phyloP scores from a whole-genome alignment of 2,797 vertebrate species.

The Acrocephalus scirpaceus region DNA sequence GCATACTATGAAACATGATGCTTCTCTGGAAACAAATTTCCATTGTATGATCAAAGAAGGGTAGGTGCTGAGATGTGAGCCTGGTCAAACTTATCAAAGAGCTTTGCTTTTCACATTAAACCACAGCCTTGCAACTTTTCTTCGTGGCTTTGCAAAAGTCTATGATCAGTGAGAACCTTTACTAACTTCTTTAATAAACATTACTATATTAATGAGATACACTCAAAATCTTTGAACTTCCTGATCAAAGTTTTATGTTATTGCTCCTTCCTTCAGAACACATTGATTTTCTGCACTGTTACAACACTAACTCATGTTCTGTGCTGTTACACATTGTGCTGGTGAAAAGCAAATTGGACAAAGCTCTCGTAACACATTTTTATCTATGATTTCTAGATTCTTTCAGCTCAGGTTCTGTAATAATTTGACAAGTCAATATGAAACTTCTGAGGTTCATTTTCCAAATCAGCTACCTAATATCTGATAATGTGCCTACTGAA shows the following conservation, averaged over 20 bases:
- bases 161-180: background rate
- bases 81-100: background rate
- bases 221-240: background rate
- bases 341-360: background rate
- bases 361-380: background rate
- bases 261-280: background rate
- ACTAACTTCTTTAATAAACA: background rate
- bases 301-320: background rate
- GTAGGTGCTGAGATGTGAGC: background rate
- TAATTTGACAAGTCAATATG: background rate
- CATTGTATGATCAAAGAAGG: background rate
- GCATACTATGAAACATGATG: background rate
- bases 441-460: background rate
- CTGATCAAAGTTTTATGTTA: background rate
- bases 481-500: background rate
- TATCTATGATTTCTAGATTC: background rate
- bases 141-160: background rate
- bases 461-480: background rate
- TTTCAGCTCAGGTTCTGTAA: background rate
- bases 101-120: background rate
- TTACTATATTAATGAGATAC: background rate
- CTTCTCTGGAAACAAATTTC: constrained; percentile 15
- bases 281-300: background rate
- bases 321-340: rapidly evolving
- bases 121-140: background rate